Percentiles rank a stretch among this genome's conserved stretches.
Evolutionary conservation across 2,113 vertebrate genomes (phyloP).

Genomic region (Bungarus multicinctus): DNA sequence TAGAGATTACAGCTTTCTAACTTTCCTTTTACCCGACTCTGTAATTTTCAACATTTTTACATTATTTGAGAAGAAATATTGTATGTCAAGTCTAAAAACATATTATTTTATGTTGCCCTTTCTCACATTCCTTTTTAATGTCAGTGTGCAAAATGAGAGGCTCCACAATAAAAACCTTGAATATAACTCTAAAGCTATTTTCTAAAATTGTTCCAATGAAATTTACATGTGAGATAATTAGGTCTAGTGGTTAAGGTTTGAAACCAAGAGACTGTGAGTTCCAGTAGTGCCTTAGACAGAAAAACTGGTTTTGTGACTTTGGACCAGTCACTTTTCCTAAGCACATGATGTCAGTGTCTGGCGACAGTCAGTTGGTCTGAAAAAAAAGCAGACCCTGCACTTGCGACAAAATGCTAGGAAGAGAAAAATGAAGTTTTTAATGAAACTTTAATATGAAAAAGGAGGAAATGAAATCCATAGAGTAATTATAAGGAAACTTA

Average conservation of each 20-base stretch:
- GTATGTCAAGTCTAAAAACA: background rate
- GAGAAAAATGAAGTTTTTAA: no score
- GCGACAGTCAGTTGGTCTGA: no score
- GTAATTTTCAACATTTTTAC: background rate
- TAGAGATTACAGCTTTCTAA: background rate
- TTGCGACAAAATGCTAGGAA: no score
- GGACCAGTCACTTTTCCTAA: no score
- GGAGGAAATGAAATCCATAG: background rate
- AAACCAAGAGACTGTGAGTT: no score
- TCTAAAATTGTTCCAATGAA: background rate
- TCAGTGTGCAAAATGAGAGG: no score
- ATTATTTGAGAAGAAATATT: background rate
- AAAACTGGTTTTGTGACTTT: no score
- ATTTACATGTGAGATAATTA: background rate
- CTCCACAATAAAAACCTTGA: background rate
- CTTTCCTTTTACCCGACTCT: background rate
- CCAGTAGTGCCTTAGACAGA: no score
- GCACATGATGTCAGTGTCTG: no score
- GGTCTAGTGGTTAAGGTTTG: no score
- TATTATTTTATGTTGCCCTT: background rate
- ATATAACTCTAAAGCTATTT: background rate
- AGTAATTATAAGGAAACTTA: background rate
- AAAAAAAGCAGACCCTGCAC: no score
- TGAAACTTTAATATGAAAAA: background rate
- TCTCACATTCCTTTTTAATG: background rate